These are phyloP conservation scores for Pegoplata infirma DNA, from an alignment of 2,888 invertebrate genomes.

Conservation along the genomic window DNA sequence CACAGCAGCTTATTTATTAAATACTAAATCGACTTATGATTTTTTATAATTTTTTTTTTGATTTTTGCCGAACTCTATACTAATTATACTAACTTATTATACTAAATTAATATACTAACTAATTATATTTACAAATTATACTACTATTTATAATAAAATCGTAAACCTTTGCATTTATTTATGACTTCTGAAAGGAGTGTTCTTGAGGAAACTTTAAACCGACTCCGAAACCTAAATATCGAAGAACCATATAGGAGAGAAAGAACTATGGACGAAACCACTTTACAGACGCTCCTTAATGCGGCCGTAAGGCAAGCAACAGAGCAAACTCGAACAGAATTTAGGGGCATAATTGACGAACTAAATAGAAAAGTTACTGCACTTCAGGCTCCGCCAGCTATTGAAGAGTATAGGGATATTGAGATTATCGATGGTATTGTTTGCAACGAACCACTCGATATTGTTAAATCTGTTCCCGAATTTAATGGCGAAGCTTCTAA, in stretches of 20 bases:
- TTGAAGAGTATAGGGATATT: background rate
- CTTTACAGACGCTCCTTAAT: background rate
- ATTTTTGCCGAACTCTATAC: background rate
- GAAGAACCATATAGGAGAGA: background rate
- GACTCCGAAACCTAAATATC: background rate
- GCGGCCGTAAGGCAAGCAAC: conserved; percentile 17
- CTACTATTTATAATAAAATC: background rate
- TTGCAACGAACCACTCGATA: conserved; percentile 22
- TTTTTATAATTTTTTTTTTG: conserved; percentile 1
- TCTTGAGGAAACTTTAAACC: background rate
- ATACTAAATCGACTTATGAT: conserved; percentile 5
- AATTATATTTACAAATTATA: too few species aligned
- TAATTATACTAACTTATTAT: too few species aligned
- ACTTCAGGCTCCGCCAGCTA: background rate
- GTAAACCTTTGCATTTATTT: conserved; percentile 9
- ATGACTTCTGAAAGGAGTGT: conserved; percentile 5
- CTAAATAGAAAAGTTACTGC: conserved; percentile 7
- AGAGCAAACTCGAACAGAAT: conserved; percentile 1
- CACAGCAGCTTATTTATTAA: conserved; percentile 9
- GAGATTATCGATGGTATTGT: background rate
- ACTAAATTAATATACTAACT: background rate
- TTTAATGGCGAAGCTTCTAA: conserved; percentile 6
- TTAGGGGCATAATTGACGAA: conserved; percentile 11
- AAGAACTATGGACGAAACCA: background rate
- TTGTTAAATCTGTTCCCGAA: conserved; percentile 31